Percentiles rank a stretch among this genome's conserved stretches.
Conservation (phyloP, 2,113 vertebrate species). For the Gasterosteus nipponicus region DNA sequence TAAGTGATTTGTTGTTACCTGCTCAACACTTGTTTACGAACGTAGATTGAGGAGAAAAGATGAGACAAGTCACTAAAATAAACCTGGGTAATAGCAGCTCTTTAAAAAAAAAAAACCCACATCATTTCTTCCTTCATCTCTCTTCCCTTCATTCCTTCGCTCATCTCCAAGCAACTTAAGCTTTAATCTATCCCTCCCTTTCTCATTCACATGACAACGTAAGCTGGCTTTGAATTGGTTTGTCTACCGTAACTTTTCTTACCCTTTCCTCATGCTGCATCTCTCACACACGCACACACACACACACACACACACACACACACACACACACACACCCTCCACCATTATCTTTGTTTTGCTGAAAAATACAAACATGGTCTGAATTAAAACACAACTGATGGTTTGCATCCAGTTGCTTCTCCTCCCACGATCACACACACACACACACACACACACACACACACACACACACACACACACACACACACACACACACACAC, state of each 20-base stretch:
- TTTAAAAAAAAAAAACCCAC: conserved; percentile 1
- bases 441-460: neutral
- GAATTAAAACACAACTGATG: conserved; percentile 75
- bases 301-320: conserved; percentile 1
- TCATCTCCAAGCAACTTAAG: conserved; percentile 6
- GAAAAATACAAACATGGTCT: conserved; percentile 62
- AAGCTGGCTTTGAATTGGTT: conserved; percentile 35
- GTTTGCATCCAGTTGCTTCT: conserved; percentile 67
- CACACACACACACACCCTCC: conserved; percentile 16
- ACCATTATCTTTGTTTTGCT: conserved; percentile 56
- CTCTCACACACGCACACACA: conserved; percentile 5
- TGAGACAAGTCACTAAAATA: conserved; percentile 23
- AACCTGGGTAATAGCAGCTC: conserved; percentile 6
- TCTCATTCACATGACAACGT: conserved; percentile 9
- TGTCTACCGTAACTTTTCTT: conserved; percentile 44
- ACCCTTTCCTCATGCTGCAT: conserved; percentile 14
- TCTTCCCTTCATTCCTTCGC: conserved; percentile 9
- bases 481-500: no score
- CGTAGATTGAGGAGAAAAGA: conserved; percentile 1
- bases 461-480: conserved; percentile 19
- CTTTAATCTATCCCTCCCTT: conserved; percentile 32
- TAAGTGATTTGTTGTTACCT: conserved; percentile 22
- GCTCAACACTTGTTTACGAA: neutral
- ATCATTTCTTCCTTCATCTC: conserved; percentile 7
- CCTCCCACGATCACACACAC: conserved; percentile 44